Base-by-base conservation (phyloP, 1,140 invertebrate species). In the Hetaerina americana region DNA sequence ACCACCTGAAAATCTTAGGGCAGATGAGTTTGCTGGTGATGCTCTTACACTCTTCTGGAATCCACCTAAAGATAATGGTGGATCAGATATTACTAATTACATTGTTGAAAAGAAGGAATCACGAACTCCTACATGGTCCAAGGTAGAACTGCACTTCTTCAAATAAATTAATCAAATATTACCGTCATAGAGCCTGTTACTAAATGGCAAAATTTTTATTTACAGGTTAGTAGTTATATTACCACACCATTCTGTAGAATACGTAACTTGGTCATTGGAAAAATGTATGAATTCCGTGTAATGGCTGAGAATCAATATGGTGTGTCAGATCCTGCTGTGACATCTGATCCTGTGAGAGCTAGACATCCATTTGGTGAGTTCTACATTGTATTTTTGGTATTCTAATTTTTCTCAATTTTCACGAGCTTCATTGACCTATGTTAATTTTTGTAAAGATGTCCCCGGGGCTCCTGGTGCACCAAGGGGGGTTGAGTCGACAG, bases 261-360 rank as follows among this genome's bases (percentile, higher is more conserved):
- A 22, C 88, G 95, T 68, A 98, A 98, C 80, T 82, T 99, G 27
- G 89, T 88, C 0, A 89, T 97, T 25, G 95, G 95, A 40, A 88
- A 87, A 74, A 90, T 94, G 29, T 99, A 99, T 80, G 96, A 99
- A 75, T 99, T 99, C 87, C 87, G 96, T 72, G 96, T 99, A 0
- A 91, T 95, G 85, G 97, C 97, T 70, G 97, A 99, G 81, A 99
- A 99, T 82, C 89, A 95, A 77, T 96, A 97, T 78, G 97, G 97
- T 49, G 89, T 92, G 72, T 97, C 95, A 27, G 96, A 99, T 75
- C 94, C 96, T 6, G 91, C 91, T 10, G 87, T 86, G 29, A 97
- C 95, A 0, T 86, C 86, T 22, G 92, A 96, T 79, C 91, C 96
- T 15, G 92, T 98, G 75, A 88, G 88, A 74, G 96, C 96, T 0